phyloP scores from a whole-genome alignment of 2,113 vertebrate genomes.

The Eleginops maclovinus region DNA sequence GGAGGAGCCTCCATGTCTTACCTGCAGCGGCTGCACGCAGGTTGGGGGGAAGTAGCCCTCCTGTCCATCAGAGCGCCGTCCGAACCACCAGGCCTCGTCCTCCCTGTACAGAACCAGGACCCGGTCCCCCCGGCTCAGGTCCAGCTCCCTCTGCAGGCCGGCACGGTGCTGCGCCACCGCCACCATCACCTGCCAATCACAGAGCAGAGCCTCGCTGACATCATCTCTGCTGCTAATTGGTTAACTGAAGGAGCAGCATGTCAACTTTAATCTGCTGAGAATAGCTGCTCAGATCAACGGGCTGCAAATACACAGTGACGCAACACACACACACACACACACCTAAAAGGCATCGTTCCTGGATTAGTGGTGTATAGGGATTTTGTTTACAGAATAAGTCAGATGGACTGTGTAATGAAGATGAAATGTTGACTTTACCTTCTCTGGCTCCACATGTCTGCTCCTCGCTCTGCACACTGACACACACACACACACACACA shows the following conservation, averaged over 20 bases:
- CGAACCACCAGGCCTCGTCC: constrained; percentile 65
- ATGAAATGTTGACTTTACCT: constrained; percentile 26
- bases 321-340: constrained; percentile 15
- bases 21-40: constrained; percentile 57
- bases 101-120: constrained; percentile 74
- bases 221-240: not conserved
- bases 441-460: constrained; percentile 24
- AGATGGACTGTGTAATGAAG: no score
- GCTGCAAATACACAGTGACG: constrained; percentile 39
- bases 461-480: constrained; percentile 51
- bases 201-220: constrained; percentile 7
- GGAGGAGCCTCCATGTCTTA: no score
- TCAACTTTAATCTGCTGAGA: constrained; percentile 35
- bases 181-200: constrained; percentile 64
- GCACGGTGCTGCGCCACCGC: constrained; percentile 61
- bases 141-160: constrained; percentile 74
- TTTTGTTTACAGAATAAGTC: no score
- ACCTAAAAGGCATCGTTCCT: not conserved
- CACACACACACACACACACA: not conserved
- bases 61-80: constrained; percentile 37
- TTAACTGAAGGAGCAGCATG: not conserved
- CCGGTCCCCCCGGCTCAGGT: constrained; percentile 77
- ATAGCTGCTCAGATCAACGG: constrained; percentile 36
- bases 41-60: constrained; percentile 39
- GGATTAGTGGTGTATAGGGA: no score